Conservation (phyloP, 2,797 vertebrate species). For the Helostoma temminkii region DNA sequence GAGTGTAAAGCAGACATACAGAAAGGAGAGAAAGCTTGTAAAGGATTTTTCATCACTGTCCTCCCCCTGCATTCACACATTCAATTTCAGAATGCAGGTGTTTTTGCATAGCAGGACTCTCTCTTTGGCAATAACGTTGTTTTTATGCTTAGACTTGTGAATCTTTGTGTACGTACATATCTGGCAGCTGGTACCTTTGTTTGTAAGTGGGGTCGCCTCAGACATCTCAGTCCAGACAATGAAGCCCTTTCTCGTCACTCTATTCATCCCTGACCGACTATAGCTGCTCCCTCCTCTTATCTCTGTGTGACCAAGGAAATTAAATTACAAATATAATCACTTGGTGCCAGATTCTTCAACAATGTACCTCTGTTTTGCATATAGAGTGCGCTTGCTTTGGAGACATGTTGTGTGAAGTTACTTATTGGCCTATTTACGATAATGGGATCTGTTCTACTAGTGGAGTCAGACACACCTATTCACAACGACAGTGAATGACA, state of each 20-base stretch:
- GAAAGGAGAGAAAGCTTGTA: conserved; percentile 27
- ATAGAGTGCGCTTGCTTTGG: conserved; percentile 82
- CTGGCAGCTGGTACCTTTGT: conserved; percentile 43
- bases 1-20: conserved; percentile 27
- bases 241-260: conserved; percentile 72
- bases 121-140: conserved; percentile 16
- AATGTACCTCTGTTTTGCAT: conserved; percentile 83
- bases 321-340: conserved; percentile 89
- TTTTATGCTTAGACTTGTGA: conserved; percentile 34
- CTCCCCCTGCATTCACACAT: conserved; percentile 38
- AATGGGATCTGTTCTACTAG: conserved; percentile 75
- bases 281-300: conserved; percentile 79
- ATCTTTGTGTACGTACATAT: conserved; percentile 33
- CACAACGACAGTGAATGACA: conserved; percentile 63
- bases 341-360: conserved; percentile 78
- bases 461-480: conserved; percentile 70
- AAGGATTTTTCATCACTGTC: conserved; percentile 51
- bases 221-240: conserved; percentile 78
- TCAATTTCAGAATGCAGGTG: conserved; percentile 24
- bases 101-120: conserved; percentile 8
- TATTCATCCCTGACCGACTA: conserved; percentile 76
- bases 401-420: conserved; percentile 74
- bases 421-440: conserved; percentile 82
- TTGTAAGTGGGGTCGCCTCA: conserved; percentile 56
- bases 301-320: conserved; percentile 84